Conservation (phyloP, 2,888 invertebrate genomes). For the Caenorhabditis plicata region DNA sequence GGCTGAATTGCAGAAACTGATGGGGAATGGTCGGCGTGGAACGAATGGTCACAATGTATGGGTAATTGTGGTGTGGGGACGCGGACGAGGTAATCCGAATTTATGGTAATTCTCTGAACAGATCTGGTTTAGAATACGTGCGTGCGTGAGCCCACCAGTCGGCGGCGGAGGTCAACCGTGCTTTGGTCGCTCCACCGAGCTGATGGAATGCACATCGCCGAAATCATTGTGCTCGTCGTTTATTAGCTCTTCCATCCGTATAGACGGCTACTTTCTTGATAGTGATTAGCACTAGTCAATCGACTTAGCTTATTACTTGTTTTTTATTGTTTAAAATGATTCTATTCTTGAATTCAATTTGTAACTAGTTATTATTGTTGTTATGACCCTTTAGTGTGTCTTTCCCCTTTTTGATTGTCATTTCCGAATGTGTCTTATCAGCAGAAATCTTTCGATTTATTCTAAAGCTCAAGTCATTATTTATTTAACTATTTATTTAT, state of each 20-base stretch:
- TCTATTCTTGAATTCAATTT: neutral
- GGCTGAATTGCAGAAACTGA: conserved; percentile 41
- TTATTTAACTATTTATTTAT: too few relatives aligned
- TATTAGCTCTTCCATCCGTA: conserved; percentile 23
- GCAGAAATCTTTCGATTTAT: too few relatives aligned
- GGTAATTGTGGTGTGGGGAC: conserved; percentile 51
- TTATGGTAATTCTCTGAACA: neutral
- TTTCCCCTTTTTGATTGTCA: neutral
- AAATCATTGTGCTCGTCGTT: conserved; percentile 24
- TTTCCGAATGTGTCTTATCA: too few relatives aligned
- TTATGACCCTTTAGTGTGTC: neutral
- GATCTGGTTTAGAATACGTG: conserved; percentile 44
- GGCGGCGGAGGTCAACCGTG: conserved; percentile 53
- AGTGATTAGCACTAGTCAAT: conserved; percentile 19
- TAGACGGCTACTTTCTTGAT: conserved; percentile 30
- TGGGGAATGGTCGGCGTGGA: conserved; percentile 61
- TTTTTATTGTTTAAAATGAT: too few relatives aligned
- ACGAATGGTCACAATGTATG: conserved; percentile 57
- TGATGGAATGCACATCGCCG: conserved; percentile 36
- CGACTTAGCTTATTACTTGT: too few relatives aligned
- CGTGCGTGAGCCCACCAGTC: conserved; percentile 39
- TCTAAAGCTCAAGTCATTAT: too few relatives aligned
- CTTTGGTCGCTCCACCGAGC: conserved; percentile 55
- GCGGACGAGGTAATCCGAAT: conserved; percentile 40
- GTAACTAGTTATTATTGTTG: neutral